Evolutionary conservation across 2,113 vertebrate species (phyloP).

Genomic region (Dicaeum eximium): DNA sequence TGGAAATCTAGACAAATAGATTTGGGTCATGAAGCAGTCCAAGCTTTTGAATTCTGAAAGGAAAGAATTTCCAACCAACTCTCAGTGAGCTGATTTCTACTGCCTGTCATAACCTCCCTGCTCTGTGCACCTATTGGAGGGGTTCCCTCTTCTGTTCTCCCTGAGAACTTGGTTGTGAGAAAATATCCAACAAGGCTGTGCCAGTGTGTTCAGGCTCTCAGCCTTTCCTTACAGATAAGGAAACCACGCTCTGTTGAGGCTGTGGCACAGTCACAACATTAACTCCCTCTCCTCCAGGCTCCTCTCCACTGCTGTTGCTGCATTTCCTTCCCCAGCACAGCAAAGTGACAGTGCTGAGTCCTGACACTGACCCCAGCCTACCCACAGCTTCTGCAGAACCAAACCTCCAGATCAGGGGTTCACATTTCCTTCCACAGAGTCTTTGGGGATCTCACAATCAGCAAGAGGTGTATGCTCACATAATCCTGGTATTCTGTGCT

Average conservation of each 20-base stretch:
- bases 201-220: rapidly evolving
- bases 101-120: background rate
- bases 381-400: background rate
- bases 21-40: background rate
- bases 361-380: background rate
- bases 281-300: background rate
- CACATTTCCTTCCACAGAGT: background rate
- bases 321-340: background rate
- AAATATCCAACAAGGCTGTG: background rate
- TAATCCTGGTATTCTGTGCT: background rate
- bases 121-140: background rate
- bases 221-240: background rate
- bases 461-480: rapidly evolving
- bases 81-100: background rate
- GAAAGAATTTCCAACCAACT: background rate
- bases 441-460: background rate
- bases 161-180: background rate
- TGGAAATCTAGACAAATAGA: background rate
- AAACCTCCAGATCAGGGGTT: background rate
- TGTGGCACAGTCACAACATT: background rate
- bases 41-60: background rate
- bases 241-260: rapidly evolving
- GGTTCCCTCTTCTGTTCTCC: background rate
- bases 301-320: background rate
- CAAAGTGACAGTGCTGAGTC: background rate